phyloP scores from a whole-genome alignment of 2,113 vertebrate genomes.

The Oreamnos americanus region DNA sequence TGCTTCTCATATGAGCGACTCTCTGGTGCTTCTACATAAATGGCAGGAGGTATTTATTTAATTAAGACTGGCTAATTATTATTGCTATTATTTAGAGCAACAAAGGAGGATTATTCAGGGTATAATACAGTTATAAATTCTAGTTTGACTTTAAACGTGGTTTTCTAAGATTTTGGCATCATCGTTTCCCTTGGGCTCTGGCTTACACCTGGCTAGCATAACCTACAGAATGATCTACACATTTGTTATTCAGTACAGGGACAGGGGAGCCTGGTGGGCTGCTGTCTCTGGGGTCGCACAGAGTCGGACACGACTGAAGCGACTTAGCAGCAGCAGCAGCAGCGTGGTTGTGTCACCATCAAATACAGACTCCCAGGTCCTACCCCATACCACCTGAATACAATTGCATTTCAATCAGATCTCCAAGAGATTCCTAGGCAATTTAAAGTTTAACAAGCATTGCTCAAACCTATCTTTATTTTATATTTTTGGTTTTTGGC shows the following conservation, averaged over 20 bases:
- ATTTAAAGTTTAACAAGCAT: background rate
- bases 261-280: no score
- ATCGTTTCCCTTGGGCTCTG: background rate
- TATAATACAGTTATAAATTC: background rate
- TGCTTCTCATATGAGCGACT: background rate
- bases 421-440: background rate
- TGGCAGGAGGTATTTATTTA: background rate
- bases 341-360: rapidly evolving
- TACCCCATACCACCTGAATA: no score
- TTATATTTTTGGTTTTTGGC: background rate
- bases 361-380: background rate
- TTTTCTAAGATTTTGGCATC: background rate
- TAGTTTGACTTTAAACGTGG: background rate
- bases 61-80: background rate
- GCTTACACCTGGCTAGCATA: background rate
- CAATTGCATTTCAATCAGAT: background rate
- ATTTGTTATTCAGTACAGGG: background rate
- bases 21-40: background rate
- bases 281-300: no score
- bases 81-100: background rate
- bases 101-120: background rate
- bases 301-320: no score
- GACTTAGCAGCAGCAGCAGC: no score
- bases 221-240: background rate
- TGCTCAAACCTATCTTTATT: background rate